Base-by-base conservation (phyloP, 2,797 vertebrate genomes). In the Labeo calbasu region DNA sequence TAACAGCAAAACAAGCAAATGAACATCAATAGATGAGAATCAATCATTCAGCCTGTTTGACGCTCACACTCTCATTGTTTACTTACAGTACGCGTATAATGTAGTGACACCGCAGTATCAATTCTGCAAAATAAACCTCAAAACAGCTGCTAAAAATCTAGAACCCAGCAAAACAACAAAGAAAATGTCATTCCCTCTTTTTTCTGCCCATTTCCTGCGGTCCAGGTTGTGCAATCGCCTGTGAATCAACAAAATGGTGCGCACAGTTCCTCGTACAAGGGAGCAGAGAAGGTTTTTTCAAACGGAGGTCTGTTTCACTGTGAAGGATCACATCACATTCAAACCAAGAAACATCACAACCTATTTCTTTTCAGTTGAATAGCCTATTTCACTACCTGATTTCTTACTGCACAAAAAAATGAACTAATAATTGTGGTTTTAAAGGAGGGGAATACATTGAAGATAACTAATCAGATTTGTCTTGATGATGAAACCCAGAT, bases 131-230 rank as follows among this genome's bases (percentile, higher is more conserved):
- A 77, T 46, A 43, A 82, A 51, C 43, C 68, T 50, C 19, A 81
- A 61, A 43, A 81, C 25, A 50, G 19, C n/a, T 36, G 17, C 13
- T 48, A 23, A 32, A 57, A 46, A 63, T 73, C 19, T 50, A 77
- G 17, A 8, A 77, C n/a, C 61, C 1, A 21, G 28, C 53, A 66
- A 46, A 71, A 25, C 50, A 4, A n/a, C 28, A 28, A 21, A 32
- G 4, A 32, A 71, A 82, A 82, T 73, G 69, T 73, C 80, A 82
- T 82, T 82, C 79, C 79, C 53, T 61, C 57, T 65, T 73, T 81
- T 57, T 82, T 73, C 80, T 73, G 69, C 80, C 69, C 80, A 82
- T 82, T 82, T 82, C 69, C 80, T 73, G 79, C 4, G 10, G 80
- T 40, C 55, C 43, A 65, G 43, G 80, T 82, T 82, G 80, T 65